phyloP scores from a whole-genome alignment of 2,113 vertebrate genomes.

The Clupea harengus region DNA sequence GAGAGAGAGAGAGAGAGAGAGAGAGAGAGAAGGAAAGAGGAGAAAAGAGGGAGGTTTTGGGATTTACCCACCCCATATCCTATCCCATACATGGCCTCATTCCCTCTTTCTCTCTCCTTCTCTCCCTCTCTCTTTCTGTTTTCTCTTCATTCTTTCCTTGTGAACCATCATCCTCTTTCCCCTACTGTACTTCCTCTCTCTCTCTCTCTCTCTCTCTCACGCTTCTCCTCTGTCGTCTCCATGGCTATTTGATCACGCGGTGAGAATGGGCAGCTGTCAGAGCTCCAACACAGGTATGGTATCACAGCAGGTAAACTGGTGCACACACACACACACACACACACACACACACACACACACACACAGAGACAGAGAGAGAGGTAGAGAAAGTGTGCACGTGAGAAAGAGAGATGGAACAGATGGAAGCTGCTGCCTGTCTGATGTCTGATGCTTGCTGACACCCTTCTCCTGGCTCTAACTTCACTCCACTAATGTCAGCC shows the following conservation, averaged over 20 bases:
- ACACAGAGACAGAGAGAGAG: background rate
- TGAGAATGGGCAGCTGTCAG: background rate
- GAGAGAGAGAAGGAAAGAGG: conserved; percentile 22
- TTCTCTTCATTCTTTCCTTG: background rate
- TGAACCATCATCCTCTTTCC: background rate
- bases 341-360: background rate
- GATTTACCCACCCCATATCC: background rate
- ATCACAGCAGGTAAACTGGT: background rate
- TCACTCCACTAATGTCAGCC: background rate
- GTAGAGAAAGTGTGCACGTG: background rate
- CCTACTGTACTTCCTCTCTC: background rate
- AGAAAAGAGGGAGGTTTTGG: background rate
- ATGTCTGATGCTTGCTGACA: background rate
- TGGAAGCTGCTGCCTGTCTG: background rate
- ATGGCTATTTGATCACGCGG: background rate
- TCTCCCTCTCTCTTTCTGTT: background rate
- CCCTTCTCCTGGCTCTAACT: background rate
- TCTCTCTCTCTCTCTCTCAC: background rate
- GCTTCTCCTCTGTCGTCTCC: background rate
- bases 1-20: background rate
- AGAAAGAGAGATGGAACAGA: background rate
- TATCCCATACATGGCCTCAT: background rate
- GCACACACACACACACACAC: too few relatives aligned
- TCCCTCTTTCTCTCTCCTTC: conserved; percentile 1
- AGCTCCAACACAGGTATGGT: background rate